A percentile compares a stretch with the other conserved stretches of the same genome.
Evolutionary conservation across 2,797 vertebrate species (phyloP).

Genomic region (Salmo trutta): DNA sequence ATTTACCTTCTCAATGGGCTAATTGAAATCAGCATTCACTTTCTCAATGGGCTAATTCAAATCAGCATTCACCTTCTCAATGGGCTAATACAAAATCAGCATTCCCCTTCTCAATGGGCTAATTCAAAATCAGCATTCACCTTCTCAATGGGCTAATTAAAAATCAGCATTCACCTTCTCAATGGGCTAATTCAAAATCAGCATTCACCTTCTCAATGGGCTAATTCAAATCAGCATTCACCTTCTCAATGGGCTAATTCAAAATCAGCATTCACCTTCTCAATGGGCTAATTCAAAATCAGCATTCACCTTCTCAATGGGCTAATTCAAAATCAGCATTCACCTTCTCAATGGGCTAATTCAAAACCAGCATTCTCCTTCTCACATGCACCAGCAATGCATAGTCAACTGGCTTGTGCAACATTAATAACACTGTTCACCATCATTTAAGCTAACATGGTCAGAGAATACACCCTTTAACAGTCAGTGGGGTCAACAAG

Average conservation of each 20-base stretch:
- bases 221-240: no score
- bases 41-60: not conserved
- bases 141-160: no score
- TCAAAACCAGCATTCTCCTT: not conserved
- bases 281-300: not conserved
- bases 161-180: not conserved
- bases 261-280: no score
- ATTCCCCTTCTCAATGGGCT: no score
- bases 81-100: no score
- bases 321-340: no score
- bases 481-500: not conserved
- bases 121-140: no score
- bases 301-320: not conserved
- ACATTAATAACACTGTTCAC: not conserved
- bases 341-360: not conserved
- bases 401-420: slow-evolving; percentile 5
- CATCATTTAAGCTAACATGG: not conserved
- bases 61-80: no score
- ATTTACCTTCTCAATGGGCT: no score
- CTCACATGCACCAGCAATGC: slow-evolving; percentile 14
- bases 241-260: no score
- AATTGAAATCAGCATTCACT: not conserved
- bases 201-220: no score
- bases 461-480: not conserved
- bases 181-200: not conserved